Conservation (phyloP, 2,888 invertebrate genomes). For the Lycia hirtaria region DNA sequence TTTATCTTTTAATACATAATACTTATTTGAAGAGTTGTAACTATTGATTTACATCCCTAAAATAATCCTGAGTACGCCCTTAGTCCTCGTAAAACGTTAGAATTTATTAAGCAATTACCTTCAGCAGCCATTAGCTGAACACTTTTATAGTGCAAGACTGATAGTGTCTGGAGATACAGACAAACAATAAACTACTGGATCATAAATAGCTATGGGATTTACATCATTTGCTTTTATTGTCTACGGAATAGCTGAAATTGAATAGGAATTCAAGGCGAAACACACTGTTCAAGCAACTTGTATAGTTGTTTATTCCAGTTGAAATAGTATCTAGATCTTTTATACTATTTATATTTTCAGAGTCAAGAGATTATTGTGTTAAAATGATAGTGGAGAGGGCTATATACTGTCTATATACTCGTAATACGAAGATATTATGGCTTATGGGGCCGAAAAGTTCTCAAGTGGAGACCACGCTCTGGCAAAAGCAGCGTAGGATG, state of each 20-base stretch:
- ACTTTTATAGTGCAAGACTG: conserved; percentile 26
- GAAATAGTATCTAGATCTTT: too few species aligned
- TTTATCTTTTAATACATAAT: too few species aligned
- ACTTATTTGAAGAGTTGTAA: neutral
- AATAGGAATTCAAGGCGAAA: neutral
- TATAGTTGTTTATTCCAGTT: too few species aligned
- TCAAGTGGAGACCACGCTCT: too few species aligned
- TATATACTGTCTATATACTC: too few species aligned
- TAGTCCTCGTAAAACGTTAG: conserved; percentile 34
- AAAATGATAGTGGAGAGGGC: too few species aligned
- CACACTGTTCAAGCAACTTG: too few species aligned
- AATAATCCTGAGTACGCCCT: conserved; percentile 9
- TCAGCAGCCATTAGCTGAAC: conserved; percentile 33
- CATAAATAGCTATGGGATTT: conserved; percentile 16
- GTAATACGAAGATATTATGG: too few species aligned
- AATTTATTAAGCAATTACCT: conserved; percentile 42
- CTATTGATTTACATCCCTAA: neutral
- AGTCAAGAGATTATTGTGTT: too few species aligned
- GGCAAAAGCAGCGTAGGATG: too few species aligned
- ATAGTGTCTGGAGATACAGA: conserved; percentile 20
- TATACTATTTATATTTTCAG: too few species aligned
- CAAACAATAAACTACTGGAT: conserved; percentile 18
- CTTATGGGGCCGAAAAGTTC: too few species aligned
- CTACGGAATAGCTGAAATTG: neutral
- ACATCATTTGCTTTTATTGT: conserved; percentile 14